Evolutionary conservation across 2,113 vertebrate genomes (phyloP).

Genomic region (Lontra canadensis): DNA sequence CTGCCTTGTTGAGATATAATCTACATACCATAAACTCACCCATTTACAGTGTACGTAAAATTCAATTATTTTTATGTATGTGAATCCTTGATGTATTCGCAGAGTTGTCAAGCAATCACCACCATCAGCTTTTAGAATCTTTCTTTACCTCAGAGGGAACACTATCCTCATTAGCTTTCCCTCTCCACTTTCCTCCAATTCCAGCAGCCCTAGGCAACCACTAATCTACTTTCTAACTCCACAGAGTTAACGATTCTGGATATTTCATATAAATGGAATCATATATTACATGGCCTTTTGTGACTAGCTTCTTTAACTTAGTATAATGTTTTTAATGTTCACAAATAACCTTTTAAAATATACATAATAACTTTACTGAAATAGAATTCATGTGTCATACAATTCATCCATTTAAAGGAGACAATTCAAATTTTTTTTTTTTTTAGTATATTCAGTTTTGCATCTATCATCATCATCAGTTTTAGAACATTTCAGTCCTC

Average conservation of each 20-base stretch:
- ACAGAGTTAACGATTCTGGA: background rate
- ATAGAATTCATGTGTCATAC: background rate
- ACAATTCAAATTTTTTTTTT: background rate
- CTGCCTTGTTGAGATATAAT: background rate
- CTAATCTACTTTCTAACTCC: background rate
- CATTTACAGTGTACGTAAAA: background rate
- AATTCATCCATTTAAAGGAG: background rate
- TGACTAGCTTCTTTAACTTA: background rate
- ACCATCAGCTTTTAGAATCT: background rate
- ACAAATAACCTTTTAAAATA: background rate
- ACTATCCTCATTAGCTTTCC: background rate
- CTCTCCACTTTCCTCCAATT: background rate
- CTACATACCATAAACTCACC: background rate
- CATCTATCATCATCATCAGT: background rate
- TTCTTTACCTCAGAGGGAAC: background rate
- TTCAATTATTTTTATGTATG: background rate
- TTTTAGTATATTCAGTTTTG: background rate
- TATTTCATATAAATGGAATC: background rate
- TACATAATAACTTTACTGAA: background rate
- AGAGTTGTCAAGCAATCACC: background rate
- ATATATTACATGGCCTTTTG: background rate
- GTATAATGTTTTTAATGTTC: background rate
- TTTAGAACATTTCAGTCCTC: background rate
- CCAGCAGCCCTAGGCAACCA: background rate
- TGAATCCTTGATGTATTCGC: background rate